Conservation (phyloP, 2,113 vertebrate species). For the Caranx ignobilis region DNA sequence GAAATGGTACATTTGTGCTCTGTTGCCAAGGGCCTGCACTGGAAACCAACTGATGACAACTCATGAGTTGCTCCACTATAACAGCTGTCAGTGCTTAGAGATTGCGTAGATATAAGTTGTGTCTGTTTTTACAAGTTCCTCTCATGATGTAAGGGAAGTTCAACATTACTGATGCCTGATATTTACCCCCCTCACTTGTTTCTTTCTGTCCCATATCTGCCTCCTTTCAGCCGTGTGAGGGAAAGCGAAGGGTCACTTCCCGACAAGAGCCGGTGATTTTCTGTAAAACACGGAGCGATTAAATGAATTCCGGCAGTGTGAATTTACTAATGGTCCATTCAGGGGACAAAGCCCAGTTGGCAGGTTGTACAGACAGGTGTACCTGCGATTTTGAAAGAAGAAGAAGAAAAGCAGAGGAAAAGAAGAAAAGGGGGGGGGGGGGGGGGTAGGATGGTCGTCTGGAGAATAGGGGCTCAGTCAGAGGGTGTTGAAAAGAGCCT, state of each 20-base stretch:
- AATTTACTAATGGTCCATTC: constrained; percentile 42
- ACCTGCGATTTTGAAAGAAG: constrained; percentile 40
- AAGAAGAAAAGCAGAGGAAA: constrained; percentile 32
- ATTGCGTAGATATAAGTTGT: neutral
- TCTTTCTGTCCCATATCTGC: constrained; percentile 32
- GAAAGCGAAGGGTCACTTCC: constrained; percentile 56
- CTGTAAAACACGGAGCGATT: constrained; percentile 48
- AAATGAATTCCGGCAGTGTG: constrained; percentile 54
- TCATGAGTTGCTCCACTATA: neutral
- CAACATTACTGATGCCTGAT: constrained; percentile 1
- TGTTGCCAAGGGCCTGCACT: constrained; percentile 37
- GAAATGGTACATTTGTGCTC: constrained; percentile 12
- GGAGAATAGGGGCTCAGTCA: constrained; percentile 75
- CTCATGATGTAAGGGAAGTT: neutral
- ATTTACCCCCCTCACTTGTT: neutral
- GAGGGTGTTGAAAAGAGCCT: constrained; percentile 76
- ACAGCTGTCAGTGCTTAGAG: constrained; percentile 3
- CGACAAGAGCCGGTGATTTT: constrained; percentile 35
- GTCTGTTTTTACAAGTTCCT: neutral
- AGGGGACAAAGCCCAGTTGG: constrained; percentile 45
- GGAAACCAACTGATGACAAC: constrained; percentile 32
- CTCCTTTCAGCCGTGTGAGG: constrained; percentile 29
- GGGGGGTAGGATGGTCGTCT: constrained; percentile 35
- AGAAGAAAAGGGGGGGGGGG: constrained; percentile 51
- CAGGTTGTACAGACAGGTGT: constrained; percentile 59